Evolutionary conservation across 2,797 vertebrate genomes (phyloP), one percentile per base, ranked within the genome.

Genomic region (Phalanger gymnotis): DNA sequence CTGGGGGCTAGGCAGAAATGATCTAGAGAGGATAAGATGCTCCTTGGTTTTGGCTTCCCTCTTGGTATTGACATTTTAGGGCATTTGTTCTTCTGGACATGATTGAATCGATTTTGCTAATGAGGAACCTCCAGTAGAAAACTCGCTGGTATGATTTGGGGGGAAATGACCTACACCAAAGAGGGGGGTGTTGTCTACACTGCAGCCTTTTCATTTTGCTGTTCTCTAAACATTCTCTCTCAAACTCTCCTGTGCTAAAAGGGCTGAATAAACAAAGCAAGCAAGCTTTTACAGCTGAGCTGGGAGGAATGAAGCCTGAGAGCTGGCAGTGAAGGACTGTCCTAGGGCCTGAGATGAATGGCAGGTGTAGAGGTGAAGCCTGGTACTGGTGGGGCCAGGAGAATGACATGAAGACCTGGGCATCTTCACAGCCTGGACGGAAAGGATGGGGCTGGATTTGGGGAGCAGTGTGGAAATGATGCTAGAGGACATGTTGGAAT

Each of bases 131-230:
- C 53, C 25, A 61, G 94, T 95, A 91, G 94, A 93, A 3, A 5
- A 51, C 47, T 5, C 91, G 95, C 94, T 92, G 52, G 30, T 95
- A 51, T 61, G 95, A 47, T 14, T 94, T 90, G 90, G 94, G 94
- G 92, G 30, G 95, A 96, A 54, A 52, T 90, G 93, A 34, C 54
- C 54, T 90, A 94, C 54, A 94, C 1, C 0, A 52, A 57, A 91
- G 53, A 22, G 2, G 92, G 93, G 54, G 28, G 93, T 0, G 31
- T 9, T 53, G 0, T 95, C 30, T 95, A 56, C 12, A 7, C 51
- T 96, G 57, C 53, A 90, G 10, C 94, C 2, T n/a, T 94, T 96
- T 95, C 30, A 90, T 28, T 28, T 90, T 90, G 12, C 27, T 55
- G 81, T 90, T 53, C 4, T 95, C 87, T 31, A 22, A 54, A 14